Conservation (phyloP, 2,797 vertebrate species). For the Semaprochilodus insignis region DNA sequence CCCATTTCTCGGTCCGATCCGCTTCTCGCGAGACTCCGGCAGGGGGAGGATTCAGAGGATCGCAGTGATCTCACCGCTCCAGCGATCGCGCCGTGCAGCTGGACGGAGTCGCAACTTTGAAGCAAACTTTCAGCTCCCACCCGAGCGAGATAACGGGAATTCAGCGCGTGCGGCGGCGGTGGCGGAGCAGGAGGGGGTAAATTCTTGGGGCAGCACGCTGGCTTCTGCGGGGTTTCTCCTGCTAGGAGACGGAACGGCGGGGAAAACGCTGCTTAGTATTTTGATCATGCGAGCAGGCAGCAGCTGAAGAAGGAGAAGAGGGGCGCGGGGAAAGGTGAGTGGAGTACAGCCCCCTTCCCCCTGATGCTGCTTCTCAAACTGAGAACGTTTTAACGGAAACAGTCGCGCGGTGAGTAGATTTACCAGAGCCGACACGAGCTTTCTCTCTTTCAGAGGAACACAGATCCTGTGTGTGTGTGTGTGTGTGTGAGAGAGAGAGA, state of each 20-base stretch:
- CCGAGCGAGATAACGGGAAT: slow-evolving; percentile 46
- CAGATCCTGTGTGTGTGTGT: background rate
- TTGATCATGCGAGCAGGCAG: slow-evolving; percentile 62
- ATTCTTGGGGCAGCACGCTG: slow-evolving; percentile 25
- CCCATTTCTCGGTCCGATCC: slow-evolving; percentile 50
- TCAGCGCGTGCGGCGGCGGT: background rate
- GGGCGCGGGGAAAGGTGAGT: slow-evolving; percentile 69
- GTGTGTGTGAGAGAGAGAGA: background rate
- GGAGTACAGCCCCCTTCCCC: background rate
- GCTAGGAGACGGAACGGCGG: slow-evolving; percentile 66
- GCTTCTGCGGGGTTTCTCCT: slow-evolving; percentile 34
- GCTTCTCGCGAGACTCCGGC: slow-evolving; percentile 79
- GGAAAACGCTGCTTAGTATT: slow-evolving; percentile 59
- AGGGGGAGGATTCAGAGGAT: slow-evolving; percentile 57
- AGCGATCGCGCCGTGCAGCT: slow-evolving; percentile 81
- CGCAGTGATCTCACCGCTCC: slow-evolving; percentile 82
- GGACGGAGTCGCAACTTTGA: slow-evolving; percentile 78
- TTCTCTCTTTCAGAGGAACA: background rate
- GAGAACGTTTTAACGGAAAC: background rate
- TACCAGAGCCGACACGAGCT: background rate
- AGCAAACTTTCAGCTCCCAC: slow-evolving; percentile 78
- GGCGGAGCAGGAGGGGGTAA: too few species aligned
- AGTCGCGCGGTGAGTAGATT: background rate
- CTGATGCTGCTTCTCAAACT: background rate
- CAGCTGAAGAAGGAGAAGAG: slow-evolving; percentile 34